Base-by-base conservation (phyloP, 1,140 invertebrate genomes). In the Bombus haemorrhoidalis region DNA sequence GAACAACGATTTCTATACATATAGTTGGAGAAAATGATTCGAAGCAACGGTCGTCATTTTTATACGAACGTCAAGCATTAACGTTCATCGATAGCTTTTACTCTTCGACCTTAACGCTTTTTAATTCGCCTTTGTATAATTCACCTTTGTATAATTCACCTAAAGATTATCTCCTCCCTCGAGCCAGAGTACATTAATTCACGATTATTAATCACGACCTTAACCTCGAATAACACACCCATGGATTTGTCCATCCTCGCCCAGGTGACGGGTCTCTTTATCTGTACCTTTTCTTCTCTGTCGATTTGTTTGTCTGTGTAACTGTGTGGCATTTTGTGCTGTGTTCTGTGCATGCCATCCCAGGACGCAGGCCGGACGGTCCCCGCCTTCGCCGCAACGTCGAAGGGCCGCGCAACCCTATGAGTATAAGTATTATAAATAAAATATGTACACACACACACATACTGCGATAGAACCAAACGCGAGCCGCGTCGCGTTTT, bases 261-360 rank as follows among this genome's bases (percentile, higher is more conserved):
- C 57, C 34, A n/a, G 53, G 62, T 18, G 32, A 25, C 78, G 15
- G 28, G 32, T 62, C 39, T 71, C 41, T 77, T 15, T 83, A 34
- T 76, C 77, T 77, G 41, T 85, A 62, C 71, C 89, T 82, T 73
- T 87, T 81, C 77, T 73, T 80, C 77, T 91, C 92, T 93, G 90
- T 93, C 92, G 93, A 91, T 90, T 88, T 94, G 92, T 94, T 91
- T 95, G 91, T 94, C 93, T 91, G 90, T 91, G 94, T 94, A 95
- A 95, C 90, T 94, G 93, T 95, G 94, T 95, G 93, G 93, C 92
- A 93, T 94, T 95, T 95, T 95, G 94, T 95, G 93, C 92, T 95
- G 94, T 95, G 92, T 95, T 95, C 92, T 95, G 94, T 95, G 94
- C 95, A 95, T 95, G 95, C 94, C 91, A 94, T 93, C 94, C 93